These are phyloP conservation scores for Neosilurus hyrtlii DNA, from an alignment of 2,797 vertebrate genomes.

Conservation along the genomic window DNA sequence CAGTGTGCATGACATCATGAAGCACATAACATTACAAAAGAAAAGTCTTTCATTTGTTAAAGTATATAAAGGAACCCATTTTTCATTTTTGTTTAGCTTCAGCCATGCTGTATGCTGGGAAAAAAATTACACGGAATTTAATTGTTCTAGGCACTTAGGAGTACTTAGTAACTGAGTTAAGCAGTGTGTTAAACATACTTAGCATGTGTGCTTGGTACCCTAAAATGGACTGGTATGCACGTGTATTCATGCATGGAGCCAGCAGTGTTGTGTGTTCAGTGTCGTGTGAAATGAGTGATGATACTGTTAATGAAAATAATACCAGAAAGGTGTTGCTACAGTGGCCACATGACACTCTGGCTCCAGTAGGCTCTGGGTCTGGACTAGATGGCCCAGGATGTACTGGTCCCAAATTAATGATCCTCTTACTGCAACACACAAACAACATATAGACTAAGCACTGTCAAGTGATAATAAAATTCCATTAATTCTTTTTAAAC, in stretches of 20 bases:
- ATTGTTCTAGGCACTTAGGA: no score
- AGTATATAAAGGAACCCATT: no score
- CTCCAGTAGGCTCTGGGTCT: conserved; percentile 86
- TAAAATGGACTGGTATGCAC: background rate
- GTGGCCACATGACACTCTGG: conserved; percentile 88
- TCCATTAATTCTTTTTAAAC: background rate
- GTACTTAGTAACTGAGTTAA: background rate
- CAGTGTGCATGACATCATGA: no score
- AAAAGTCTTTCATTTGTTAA: no score
- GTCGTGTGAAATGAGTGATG: background rate
- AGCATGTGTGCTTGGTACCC: background rate
- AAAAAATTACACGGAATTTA: no score
- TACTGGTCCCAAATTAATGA: conserved; percentile 89
- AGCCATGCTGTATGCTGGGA: no score
- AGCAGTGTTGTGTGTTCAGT: background rate
- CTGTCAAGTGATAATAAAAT: background rate
- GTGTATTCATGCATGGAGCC: no score
- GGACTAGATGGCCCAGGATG: conserved; percentile 87
- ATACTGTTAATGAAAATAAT: conserved; percentile 35
- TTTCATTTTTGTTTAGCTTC: no score
- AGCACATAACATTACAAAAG: no score
- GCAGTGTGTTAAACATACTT: no score
- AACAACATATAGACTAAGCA: background rate
- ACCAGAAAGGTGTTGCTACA: conserved; percentile 95
- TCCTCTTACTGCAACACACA: conserved; percentile 80